phyloP scores from a whole-genome alignment of 1,140 invertebrate genomes.

The Drosophila rufa region DNA sequence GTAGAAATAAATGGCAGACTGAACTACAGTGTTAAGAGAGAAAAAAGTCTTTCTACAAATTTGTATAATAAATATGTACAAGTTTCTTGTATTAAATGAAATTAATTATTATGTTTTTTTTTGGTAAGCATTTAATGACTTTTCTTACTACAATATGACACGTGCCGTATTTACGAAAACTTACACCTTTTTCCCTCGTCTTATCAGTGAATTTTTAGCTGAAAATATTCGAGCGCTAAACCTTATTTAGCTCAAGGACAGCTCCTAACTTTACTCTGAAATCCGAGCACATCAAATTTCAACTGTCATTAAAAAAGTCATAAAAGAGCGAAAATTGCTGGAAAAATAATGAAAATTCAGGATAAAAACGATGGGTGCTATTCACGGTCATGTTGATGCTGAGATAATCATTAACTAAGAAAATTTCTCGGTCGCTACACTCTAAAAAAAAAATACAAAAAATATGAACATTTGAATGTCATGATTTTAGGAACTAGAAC shows the following conservation, averaged over 20 bases:
- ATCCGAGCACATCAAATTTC: conserved; percentile 65
- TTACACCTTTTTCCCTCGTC: not conserved
- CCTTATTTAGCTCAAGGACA: conserved; percentile 62
- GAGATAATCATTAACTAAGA: conserved; percentile 59
- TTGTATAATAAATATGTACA: no score
- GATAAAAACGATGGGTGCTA: conserved; percentile 13
- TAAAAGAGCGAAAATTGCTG: conserved; percentile 48
- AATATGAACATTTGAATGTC: no score
- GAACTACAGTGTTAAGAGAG: not conserved
- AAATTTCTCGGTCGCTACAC: conserved; percentile 27
- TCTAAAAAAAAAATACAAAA: not conserved
- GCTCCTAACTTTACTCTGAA: conserved; percentile 27
- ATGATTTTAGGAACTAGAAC: no score
- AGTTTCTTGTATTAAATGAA: no score
- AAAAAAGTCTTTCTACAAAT: no score
- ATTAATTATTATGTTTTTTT: no score
- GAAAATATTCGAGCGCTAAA: not conserved
- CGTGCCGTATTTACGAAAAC: not conserved
- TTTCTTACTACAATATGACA: not conserved
- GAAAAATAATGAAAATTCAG: conserved; percentile 48
- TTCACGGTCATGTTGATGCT: conserved; percentile 29
- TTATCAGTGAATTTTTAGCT: conserved; percentile 8
- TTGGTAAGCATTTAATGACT: no score
- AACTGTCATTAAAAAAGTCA: conserved; percentile 68
- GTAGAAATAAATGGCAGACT: not conserved